These are phyloP conservation scores for Zele albiditarsus DNA, from an alignment of 2,888 invertebrate species.

Conservation along the genomic window DNA sequence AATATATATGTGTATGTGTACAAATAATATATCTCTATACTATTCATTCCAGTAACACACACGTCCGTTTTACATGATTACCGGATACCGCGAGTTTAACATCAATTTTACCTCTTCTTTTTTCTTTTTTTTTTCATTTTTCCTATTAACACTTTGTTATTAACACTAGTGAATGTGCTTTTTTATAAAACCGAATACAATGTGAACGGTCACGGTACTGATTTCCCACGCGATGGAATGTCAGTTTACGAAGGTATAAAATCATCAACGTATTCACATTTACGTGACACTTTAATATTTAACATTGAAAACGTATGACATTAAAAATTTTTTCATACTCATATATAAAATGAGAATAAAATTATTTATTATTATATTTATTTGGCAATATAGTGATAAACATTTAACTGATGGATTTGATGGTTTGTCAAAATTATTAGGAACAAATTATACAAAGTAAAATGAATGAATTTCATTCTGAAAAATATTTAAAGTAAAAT, in stretches of 20 bases:
- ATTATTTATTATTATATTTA: background rate
- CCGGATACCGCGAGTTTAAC: constrained; percentile 22
- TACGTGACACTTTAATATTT: constrained; percentile 22
- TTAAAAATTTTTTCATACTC: background rate
- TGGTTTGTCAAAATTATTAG: constrained; percentile 32
- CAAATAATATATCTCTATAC: background rate
- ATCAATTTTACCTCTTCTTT: constrained; percentile 11
- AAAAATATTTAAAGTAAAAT: background rate
- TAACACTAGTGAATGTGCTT: constrained; percentile 24
- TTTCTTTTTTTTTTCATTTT: constrained; percentile 3
- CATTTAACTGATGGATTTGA: constrained; percentile 9
- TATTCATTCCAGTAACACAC: constrained; percentile 13
- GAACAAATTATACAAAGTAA: constrained; percentile 32
- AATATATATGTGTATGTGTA: background rate
- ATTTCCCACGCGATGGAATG: constrained; percentile 27
- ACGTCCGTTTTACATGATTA: constrained; percentile 28
- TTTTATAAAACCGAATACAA: constrained; percentile 20
- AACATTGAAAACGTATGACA: constrained; percentile 11
- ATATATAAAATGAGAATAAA: background rate
- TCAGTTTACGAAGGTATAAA: constrained; percentile 24
- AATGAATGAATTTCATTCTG: background rate
- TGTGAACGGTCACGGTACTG: constrained; percentile 30
- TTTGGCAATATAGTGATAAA: background rate
- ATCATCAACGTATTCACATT: background rate
- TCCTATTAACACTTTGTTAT: constrained; percentile 30